phyloP scores from a whole-genome alignment of 2,797 vertebrate species.

The Natrix natrix region DNA sequence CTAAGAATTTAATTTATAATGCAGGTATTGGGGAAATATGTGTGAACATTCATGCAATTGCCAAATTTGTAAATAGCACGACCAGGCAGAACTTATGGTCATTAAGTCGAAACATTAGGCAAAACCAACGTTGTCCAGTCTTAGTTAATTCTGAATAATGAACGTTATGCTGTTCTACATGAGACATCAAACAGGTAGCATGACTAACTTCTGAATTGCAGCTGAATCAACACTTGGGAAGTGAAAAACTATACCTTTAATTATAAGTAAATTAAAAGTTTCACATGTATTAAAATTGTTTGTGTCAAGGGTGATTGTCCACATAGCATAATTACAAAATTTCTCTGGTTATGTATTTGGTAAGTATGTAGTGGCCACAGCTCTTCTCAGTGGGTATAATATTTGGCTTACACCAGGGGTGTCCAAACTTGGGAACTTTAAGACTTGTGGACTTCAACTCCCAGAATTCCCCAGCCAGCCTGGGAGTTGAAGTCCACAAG shows the following conservation, averaged over 20 bases:
- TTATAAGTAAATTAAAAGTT: neutral
- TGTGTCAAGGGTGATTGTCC: neutral
- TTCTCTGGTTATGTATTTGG: neutral
- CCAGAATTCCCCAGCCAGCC: no score
- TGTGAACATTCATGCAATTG: neutral
- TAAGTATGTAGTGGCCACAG: neutral
- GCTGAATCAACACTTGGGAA: slow-evolving; percentile 16
- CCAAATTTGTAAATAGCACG: neutral
- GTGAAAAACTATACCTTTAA: neutral
- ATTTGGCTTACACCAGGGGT: neutral
- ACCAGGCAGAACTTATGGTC: neutral
- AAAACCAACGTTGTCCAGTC: neutral
- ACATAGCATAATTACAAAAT: neutral
- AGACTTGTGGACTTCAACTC: no score
- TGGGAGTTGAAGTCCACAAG: no score
- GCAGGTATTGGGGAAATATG: neutral
- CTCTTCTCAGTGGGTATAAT: neutral
- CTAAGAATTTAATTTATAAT: neutral
- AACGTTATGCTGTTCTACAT: neutral
- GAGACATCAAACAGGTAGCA: neutral
- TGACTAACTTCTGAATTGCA: neutral
- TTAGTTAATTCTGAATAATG: neutral
- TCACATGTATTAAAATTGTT: neutral
- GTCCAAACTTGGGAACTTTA: no score
- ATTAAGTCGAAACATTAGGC: neutral